Evolutionary conservation across 2,888 invertebrate species (phyloP).

Genomic region (Hypsopygia costalis): DNA sequence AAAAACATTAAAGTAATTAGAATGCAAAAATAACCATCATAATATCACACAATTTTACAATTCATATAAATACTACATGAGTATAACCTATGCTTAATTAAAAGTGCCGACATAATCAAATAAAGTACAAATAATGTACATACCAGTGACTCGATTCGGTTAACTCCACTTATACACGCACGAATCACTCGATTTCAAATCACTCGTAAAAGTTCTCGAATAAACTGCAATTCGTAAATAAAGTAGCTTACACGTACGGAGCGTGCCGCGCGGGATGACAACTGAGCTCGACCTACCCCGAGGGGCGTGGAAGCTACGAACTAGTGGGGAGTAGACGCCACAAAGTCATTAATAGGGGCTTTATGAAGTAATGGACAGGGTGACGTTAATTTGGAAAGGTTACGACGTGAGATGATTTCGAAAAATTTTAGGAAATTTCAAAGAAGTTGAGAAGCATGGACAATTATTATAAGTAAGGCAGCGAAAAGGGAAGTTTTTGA

Average conservation of each 20-base stretch:
- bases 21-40: no score
- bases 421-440: not conserved
- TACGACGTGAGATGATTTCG: not conserved
- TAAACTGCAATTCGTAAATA: conserved; percentile 11
- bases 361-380: conserved; percentile 13
- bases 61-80: no score
- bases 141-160: not conserved
- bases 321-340: conserved; percentile 19
- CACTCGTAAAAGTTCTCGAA: conserved; percentile 8
- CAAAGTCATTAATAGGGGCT: conserved; percentile 12
- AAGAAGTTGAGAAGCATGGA: not conserved
- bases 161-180: conserved; percentile 1
- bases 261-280: conserved; percentile 10
- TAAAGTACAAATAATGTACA: not conserved
- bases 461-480: no score
- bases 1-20: no score
- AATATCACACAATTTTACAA: no score
- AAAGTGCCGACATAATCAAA: no score
- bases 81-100: no score
- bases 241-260: conserved; percentile 4
- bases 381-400: conserved; percentile 1
- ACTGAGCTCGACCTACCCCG: conserved; percentile 14
- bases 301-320: conserved; percentile 20
- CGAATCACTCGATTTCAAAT: not conserved
- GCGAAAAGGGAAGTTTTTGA: no score